These are phyloP conservation scores for Scrobipalpa atriplicella DNA, from an alignment of 2,888 invertebrate species.

Conservation along the genomic window DNA sequence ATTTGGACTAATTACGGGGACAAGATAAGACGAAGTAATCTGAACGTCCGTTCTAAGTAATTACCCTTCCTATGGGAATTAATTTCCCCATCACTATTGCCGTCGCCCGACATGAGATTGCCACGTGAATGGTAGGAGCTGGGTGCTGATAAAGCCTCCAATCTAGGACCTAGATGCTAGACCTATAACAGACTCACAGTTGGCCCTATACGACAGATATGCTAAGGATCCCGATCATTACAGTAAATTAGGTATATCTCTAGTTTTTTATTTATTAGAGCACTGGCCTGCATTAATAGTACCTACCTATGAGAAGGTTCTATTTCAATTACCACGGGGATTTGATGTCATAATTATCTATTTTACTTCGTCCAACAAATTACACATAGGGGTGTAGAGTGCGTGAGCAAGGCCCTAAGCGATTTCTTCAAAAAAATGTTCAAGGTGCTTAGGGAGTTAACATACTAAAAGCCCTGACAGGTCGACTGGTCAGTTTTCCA, in stretches of 20 bases:
- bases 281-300: too few relatives aligned
- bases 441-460: too few relatives aligned
- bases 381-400: too few relatives aligned
- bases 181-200: slow-evolving; percentile 18
- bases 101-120: slow-evolving; percentile 34
- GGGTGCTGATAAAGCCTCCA: slow-evolving; percentile 9
- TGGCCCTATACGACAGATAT: slow-evolving; percentile 6
- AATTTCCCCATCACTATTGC: slow-evolving; percentile 31
- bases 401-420: too few relatives aligned
- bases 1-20: not conserved
- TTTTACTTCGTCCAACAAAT: too few relatives aligned
- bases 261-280: too few relatives aligned
- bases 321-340: too few relatives aligned
- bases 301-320: too few relatives aligned
- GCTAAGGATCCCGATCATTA: slow-evolving; percentile 19
- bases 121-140: slow-evolving; percentile 39
- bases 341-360: too few relatives aligned
- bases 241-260: not conserved
- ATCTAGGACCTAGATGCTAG: slow-evolving; percentile 1
- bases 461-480: too few relatives aligned
- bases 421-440: too few relatives aligned
- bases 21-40: slow-evolving; percentile 10
- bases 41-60: slow-evolving; percentile 31
- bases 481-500: too few relatives aligned
- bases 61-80: slow-evolving; percentile 42